Conservation (phyloP, 2,888 invertebrate genomes). For the Cosmia pyralina region DNA sequence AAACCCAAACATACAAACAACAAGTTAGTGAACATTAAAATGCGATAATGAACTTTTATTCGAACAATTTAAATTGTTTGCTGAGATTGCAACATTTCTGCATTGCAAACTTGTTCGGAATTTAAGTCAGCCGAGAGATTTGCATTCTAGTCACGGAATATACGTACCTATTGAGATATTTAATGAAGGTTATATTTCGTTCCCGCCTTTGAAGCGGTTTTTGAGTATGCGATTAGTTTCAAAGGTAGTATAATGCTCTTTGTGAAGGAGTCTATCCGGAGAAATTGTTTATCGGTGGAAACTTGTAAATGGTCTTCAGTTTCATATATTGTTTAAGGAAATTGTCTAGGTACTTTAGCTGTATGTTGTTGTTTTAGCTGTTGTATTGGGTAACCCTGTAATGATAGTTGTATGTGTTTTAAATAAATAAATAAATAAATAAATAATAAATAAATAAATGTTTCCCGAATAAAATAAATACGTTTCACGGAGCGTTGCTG, state of each 20-base stretch:
- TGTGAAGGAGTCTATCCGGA: not conserved
- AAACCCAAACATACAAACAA: not conserved
- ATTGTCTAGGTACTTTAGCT: too few species aligned
- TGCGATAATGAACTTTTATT: not conserved
- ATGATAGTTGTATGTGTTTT: too few species aligned
- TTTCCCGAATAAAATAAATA: not conserved
- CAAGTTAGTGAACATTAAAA: not conserved
- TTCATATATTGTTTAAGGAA: too few species aligned
- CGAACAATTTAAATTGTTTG: not conserved
- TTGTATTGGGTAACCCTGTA: too few species aligned
- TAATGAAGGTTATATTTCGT: not conserved
- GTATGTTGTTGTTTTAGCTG: too few species aligned
- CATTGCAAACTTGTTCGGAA: not conserved
- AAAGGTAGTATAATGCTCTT: not conserved
- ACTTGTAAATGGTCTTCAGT: too few species aligned
- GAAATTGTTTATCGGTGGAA: too few species aligned
- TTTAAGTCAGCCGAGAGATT: not conserved
- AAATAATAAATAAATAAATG: too few species aligned
- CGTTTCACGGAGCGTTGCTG: not conserved
- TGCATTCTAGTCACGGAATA: too few species aligned
- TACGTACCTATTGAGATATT: not conserved
- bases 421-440: too few species aligned
- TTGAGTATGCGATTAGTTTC: not conserved
- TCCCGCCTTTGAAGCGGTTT: not conserved
- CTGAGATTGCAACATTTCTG: constrained; percentile 2